Conservation (phyloP, 2,797 vertebrate species). For the Myoxocephalus aenaeus region DNA sequence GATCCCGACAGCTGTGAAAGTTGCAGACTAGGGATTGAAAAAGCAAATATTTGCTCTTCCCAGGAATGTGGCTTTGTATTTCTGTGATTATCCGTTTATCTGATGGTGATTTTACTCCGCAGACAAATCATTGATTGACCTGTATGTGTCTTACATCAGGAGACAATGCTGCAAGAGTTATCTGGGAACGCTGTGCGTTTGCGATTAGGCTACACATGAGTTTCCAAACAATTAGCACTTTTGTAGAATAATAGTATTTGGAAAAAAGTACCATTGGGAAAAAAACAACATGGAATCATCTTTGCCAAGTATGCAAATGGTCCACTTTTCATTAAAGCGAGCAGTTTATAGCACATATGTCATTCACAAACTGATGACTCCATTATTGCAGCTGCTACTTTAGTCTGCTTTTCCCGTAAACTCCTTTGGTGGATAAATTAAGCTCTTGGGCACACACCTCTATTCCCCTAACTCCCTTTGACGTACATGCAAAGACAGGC, state of each 20-base stretch:
- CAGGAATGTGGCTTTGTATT: not conserved
- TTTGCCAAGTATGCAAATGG: conserved; percentile 7
- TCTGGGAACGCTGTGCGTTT: conserved; percentile 33
- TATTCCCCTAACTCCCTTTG: not conserved
- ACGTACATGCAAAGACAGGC: not conserved
- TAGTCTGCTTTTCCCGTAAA: conserved; percentile 13
- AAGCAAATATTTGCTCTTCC: conserved; percentile 35
- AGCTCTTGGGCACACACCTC: not conserved
- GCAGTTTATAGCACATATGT: conserved; percentile 10
- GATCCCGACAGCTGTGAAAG: conserved; percentile 13
- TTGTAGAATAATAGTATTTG: conserved; percentile 10
- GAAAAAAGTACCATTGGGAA: not conserved
- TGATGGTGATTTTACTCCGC: conserved; percentile 7
- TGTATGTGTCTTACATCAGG: conserved; percentile 28
- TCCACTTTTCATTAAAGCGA: not conserved
- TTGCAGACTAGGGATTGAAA: not conserved
- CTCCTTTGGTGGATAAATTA: not conserved
- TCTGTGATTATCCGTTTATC: conserved; percentile 8
- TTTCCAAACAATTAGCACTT: conserved; percentile 13
- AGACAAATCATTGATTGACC: conserved; percentile 29
- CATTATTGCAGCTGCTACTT: conserved; percentile 18
- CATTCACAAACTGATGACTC: conserved; percentile 16
- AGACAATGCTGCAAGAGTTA: conserved; percentile 44
- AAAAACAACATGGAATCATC: not conserved
- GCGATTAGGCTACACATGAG: not conserved